phyloP scores from a whole-genome alignment of 2,113 vertebrate genomes.

The Eudyptes chrysolophus region DNA sequence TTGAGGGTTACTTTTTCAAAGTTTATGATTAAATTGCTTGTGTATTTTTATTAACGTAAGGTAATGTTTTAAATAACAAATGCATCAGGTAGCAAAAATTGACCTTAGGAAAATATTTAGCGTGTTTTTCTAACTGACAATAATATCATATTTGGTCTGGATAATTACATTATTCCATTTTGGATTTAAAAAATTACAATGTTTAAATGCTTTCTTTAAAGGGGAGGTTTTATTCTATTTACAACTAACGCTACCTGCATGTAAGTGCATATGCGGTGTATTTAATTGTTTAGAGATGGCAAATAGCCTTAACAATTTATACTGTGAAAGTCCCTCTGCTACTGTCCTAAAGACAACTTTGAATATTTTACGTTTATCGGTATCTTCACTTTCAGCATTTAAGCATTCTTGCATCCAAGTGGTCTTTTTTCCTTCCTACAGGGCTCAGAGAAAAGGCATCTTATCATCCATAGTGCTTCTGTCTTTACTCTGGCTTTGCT shows the following conservation, averaged over 20 bases:
- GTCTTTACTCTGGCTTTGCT: not conserved
- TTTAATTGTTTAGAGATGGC: not conserved
- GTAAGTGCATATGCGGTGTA: not conserved
- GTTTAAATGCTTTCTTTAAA: slow-evolving; percentile 16
- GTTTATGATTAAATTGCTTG: not conserved
- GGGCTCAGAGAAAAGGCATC: not conserved
- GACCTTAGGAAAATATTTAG: not conserved
- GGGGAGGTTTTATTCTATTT: not conserved
- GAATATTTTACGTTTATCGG: not conserved
- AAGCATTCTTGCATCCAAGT: not conserved
- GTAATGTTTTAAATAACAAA: slow-evolving; percentile 7
- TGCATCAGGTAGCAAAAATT: not conserved
- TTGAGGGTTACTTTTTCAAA: slow-evolving; percentile 43
- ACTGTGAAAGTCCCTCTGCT: not conserved
- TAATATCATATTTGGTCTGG: not conserved
- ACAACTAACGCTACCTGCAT: not conserved
- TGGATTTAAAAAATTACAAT: not conserved
- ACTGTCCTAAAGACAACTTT: not conserved
- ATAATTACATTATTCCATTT: not conserved
- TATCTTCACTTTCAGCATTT: not conserved
- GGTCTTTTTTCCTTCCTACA: not conserved
- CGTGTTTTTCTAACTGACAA: not conserved
- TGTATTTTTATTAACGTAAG: slow-evolving; percentile 21
- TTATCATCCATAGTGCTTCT: not conserved
- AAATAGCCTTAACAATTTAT: not conserved